Evolutionary conservation across 2,797 vertebrate species (phyloP).

Genomic region (Clarias pachynema): DNA sequence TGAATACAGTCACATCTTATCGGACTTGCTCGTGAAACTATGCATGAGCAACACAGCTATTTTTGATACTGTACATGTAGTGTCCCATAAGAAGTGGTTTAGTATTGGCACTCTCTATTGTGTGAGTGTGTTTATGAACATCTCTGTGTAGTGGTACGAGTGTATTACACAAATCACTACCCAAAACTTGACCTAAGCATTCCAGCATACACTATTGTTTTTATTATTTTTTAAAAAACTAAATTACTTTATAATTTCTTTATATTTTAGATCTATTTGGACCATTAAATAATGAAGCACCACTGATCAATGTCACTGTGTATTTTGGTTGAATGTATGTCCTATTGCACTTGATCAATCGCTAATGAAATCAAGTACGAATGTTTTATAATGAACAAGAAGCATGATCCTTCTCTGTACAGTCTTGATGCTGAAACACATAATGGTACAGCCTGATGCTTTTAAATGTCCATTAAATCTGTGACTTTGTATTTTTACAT

Average conservation of each 20-base stretch:
- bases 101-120: neutral
- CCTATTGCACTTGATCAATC: slow-evolving; percentile 9
- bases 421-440: slow-evolving; percentile 1
- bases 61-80: neutral
- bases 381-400: neutral
- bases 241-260: neutral
- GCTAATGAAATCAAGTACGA: neutral
- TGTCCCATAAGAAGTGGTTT: neutral
- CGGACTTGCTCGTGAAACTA: neutral
- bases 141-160: neutral
- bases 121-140: too few species aligned
- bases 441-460: neutral
- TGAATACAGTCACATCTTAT: neutral
- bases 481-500: slow-evolving; percentile 31
- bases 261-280: neutral
- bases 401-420: neutral
- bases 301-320: slow-evolving; percentile 31
- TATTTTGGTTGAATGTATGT: slow-evolving; percentile 15
- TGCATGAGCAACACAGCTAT: neutral
- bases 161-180: neutral
- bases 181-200: neutral
- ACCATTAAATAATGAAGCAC: slow-evolving; percentile 11
- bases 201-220: neutral
- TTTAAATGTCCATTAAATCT: neutral
- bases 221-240: neutral